Evolutionary conservation across 2,113 vertebrate genomes (phyloP).

Genomic region (Indri indri): DNA sequence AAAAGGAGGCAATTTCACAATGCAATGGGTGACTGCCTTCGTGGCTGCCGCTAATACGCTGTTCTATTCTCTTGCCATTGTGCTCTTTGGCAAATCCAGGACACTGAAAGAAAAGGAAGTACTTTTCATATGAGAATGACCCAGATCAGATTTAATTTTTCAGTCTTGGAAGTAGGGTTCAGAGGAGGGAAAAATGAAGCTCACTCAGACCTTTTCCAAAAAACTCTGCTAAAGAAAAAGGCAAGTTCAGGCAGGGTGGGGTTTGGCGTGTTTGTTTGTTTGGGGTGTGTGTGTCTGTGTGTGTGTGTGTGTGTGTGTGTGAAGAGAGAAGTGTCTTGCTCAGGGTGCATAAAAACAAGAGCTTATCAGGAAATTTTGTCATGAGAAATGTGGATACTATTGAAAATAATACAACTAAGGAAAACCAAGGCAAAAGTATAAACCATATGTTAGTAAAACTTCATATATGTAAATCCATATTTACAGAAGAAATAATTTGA

Average conservation of each 20-base stretch:
- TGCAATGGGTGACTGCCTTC: neutral
- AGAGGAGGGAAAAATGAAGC: neutral
- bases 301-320: neutral
- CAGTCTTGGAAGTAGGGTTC: neutral
- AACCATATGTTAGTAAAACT: neutral
- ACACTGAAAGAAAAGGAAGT: neutral
- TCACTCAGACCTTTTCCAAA: neutral
- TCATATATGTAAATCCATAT: neutral
- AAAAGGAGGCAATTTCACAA: neutral
- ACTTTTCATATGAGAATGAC: neutral
- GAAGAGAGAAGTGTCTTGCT: neutral
- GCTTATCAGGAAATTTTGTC: neutral
- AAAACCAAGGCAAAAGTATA: neutral
- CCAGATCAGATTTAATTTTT: neutral
- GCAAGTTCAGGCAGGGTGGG: neutral
- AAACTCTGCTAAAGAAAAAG: neutral
- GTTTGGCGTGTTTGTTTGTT: neutral
- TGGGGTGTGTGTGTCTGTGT: neutral
- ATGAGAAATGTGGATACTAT: neutral
- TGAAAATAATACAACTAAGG: neutral
- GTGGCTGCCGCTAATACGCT: neutral
- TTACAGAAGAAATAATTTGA: slow-evolving; percentile 16
- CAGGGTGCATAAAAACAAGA: neutral
- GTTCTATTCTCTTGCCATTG: neutral
- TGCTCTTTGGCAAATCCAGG: neutral